phyloP scores from a whole-genome alignment of 2,797 vertebrate species.

The Artibeus jamaicensis region DNA sequence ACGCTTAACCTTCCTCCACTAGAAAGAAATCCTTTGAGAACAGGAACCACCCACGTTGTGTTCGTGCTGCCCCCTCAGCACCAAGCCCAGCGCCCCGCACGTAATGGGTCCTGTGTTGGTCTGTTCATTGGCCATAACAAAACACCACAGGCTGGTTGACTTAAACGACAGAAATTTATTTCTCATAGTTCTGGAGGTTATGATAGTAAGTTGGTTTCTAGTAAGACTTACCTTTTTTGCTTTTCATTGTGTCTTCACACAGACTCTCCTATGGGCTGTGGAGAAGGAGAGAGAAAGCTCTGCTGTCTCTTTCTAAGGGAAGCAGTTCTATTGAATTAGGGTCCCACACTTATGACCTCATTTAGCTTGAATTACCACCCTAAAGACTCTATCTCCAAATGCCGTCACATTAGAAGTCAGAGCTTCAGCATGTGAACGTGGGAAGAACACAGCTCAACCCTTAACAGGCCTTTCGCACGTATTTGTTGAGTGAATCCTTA shows the following conservation, averaged over 20 bases:
- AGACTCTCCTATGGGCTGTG: neutral
- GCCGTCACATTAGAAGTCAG: neutral
- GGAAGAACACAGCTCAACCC: neutral
- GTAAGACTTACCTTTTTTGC: neutral
- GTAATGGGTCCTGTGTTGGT: neutral
- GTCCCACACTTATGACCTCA: neutral
- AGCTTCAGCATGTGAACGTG: neutral
- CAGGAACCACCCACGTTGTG: neutral
- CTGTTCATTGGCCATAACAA: neutral
- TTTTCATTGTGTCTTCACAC: neutral
- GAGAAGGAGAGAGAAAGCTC: fast-evolving
- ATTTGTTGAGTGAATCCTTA: neutral
- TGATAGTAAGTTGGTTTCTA: neutral
- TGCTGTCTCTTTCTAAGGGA: neutral
- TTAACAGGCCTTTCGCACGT: neutral
- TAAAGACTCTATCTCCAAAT: neutral
- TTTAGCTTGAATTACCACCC: neutral
- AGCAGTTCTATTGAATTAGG: neutral
- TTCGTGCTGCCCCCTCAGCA: neutral
- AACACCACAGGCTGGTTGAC: neutral
- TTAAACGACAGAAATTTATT: neutral
- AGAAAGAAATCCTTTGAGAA: neutral
- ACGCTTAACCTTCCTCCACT: neutral
- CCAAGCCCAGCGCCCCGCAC: neutral
- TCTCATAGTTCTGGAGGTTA: neutral